Percentiles rank a stretch among this genome's conserved stretches.
Evolutionary conservation across 92 coral and sea anemone species (phyloP).

Genomic region (Scolanthus callimorphus): DNA sequence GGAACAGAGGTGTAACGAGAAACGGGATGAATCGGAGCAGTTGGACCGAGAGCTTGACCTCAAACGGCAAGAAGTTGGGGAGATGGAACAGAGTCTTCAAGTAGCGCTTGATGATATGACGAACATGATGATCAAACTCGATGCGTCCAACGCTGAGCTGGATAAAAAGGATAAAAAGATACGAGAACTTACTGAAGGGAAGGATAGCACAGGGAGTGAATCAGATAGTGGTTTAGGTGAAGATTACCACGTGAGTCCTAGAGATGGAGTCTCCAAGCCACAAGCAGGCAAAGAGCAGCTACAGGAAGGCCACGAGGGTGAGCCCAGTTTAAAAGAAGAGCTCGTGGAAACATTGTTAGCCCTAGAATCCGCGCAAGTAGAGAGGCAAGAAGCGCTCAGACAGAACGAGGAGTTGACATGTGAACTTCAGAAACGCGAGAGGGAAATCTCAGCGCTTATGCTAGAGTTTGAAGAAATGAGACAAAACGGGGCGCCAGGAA

Average conservation of each 20-base stretch:
- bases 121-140: constrained; percentile 11
- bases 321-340: constrained; percentile 18
- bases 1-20: constrained; percentile 33
- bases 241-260: background rate
- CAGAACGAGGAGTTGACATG: constrained; percentile 24
- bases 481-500: background rate
- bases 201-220: background rate
- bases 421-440: constrained; percentile 31
- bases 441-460: constrained; percentile 18
- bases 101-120: constrained; percentile 24
- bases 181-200: background rate
- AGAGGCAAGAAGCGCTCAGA: constrained; percentile 28
- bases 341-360: constrained; percentile 16
- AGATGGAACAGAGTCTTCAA: constrained; percentile 33
- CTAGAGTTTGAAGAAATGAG: constrained; percentile 4
- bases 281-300: background rate
- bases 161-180: background rate
- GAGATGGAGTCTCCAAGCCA: background rate
- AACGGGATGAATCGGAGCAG: constrained; percentile 36
- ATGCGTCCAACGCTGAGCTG: constrained; percentile 5
- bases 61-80: constrained; percentile 38
- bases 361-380: constrained; percentile 21
- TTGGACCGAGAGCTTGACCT: constrained; percentile 43
- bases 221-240: background rate
- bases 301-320: constrained; percentile 6